These are phyloP conservation scores for Stenotaenia linearis DNA, from an alignment of 2,888 invertebrate species.

Conservation along the genomic window DNA sequence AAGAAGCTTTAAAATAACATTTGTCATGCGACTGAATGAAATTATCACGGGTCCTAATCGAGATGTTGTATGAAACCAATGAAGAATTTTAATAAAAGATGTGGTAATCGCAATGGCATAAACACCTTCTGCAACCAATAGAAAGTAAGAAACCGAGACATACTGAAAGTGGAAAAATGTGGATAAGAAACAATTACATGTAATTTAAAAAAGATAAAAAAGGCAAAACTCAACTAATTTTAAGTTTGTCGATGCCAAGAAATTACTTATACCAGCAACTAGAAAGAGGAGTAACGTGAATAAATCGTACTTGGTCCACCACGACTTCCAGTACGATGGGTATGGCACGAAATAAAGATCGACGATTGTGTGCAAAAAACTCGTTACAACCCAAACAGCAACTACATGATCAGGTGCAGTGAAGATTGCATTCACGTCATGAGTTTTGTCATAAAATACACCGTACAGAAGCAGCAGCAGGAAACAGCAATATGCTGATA, in stretches of 20 bases:
- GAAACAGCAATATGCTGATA: background rate
- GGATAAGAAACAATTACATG: background rate
- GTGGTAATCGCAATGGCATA: conserved; percentile 62
- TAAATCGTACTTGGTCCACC: conserved; percentile 27
- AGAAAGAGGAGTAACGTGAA: background rate
- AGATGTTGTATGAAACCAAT: conserved; percentile 59
- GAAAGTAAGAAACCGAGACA: conserved; percentile 42
- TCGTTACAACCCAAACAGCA: background rate
- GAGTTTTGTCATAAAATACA: background rate
- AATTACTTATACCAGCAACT: background rate
- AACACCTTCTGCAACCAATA: conserved; percentile 60
- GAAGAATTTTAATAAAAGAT: conserved; percentile 60
- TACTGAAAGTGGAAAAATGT: background rate
- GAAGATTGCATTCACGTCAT: background rate
- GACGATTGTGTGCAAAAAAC: background rate
- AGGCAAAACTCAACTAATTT: background rate
- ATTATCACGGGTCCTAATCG: conserved; percentile 58
- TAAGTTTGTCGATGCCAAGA: background rate
- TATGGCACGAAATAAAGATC: background rate
- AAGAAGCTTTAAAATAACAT: conserved; percentile 59
- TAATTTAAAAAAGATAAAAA: background rate
- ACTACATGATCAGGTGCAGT: background rate
- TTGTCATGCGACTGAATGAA: conserved; percentile 60
- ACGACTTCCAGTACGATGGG: background rate
- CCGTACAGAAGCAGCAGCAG: background rate